Evolutionary conservation across 1,140 invertebrate genomes (phyloP).

Genomic region (Rhizoglyphus robini): DNA sequence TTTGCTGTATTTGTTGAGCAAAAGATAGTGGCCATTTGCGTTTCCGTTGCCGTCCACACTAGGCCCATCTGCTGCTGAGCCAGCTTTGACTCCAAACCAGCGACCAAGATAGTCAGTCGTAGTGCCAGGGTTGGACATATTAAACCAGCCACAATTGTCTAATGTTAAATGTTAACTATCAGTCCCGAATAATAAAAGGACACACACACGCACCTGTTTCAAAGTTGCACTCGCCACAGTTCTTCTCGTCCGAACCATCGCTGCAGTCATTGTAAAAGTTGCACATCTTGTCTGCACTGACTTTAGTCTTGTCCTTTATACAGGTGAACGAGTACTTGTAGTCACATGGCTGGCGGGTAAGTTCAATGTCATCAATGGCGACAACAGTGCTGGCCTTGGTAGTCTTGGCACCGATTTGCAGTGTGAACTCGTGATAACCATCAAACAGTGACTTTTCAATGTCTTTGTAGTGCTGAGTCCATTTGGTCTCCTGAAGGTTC

Average conservation of each 20-base stretch:
- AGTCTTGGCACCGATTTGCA: not conserved
- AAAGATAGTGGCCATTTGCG: not conserved
- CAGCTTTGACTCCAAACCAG: not conserved
- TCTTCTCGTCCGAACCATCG: constrained; percentile 53
- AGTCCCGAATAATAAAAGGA: not conserved
- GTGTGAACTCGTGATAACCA: not conserved
- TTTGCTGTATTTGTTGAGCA: not conserved
- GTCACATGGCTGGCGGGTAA: not conserved
- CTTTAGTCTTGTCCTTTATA: not conserved
- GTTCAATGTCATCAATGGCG: not conserved
- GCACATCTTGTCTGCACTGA: constrained; percentile 18
- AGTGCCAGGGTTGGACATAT: not conserved
- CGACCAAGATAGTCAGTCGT: not conserved
- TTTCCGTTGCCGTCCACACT: not conserved
- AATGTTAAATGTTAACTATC: not conserved
- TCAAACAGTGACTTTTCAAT: not conserved
- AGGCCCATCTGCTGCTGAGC: not conserved
- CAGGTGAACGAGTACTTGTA: not conserved
- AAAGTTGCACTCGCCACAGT: constrained; percentile 41
- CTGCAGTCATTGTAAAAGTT: constrained; percentile 43
- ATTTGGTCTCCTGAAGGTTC: not conserved
- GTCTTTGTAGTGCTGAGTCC: not conserved
- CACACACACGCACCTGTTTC: not conserved
- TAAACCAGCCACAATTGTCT: not conserved
- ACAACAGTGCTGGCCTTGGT: not conserved